A percentile compares a stretch with the other conserved stretches of the same genome.
phyloP scores from a whole-genome alignment of 2,797 vertebrate species.

The Tragopan temminckii region DNA sequence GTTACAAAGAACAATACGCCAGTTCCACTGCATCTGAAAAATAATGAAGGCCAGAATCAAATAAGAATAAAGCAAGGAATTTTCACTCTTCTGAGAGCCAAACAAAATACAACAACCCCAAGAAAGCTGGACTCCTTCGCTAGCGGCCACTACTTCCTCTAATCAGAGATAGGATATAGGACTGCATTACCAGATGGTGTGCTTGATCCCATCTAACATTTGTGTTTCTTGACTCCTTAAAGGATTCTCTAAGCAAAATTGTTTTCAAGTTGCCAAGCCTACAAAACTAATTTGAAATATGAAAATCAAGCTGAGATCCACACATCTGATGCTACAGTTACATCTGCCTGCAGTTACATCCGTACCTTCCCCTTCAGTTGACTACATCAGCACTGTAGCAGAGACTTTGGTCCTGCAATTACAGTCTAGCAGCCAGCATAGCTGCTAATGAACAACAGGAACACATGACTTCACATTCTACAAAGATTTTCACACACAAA shows the following conservation, averaged over 20 bases:
- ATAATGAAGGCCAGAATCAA: rapidly evolving
- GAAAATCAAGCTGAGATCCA: background rate
- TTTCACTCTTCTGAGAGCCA: background rate
- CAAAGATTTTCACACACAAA: background rate
- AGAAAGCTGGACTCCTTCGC: background rate
- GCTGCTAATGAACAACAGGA: background rate
- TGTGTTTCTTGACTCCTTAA: rapidly evolving
- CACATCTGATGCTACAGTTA: background rate
- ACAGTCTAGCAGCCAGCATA: background rate
- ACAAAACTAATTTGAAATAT: background rate
- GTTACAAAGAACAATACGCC: background rate
- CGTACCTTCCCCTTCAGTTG: background rate
- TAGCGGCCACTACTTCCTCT: background rate
- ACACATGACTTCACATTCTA: rapidly evolving
- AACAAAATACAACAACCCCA: background rate
- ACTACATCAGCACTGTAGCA: rapidly evolving
- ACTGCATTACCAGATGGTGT: background rate
- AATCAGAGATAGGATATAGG: background rate
- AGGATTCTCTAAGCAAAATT: background rate
- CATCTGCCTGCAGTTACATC: background rate
- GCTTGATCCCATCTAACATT: background rate
- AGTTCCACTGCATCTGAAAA: background rate
- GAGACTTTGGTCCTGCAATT: background rate
- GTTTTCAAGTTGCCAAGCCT: background rate
- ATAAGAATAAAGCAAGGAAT: background rate